Evolutionary conservation across 2,113 vertebrate genomes (phyloP).

Genomic region (Hyaena hyaena): DNA sequence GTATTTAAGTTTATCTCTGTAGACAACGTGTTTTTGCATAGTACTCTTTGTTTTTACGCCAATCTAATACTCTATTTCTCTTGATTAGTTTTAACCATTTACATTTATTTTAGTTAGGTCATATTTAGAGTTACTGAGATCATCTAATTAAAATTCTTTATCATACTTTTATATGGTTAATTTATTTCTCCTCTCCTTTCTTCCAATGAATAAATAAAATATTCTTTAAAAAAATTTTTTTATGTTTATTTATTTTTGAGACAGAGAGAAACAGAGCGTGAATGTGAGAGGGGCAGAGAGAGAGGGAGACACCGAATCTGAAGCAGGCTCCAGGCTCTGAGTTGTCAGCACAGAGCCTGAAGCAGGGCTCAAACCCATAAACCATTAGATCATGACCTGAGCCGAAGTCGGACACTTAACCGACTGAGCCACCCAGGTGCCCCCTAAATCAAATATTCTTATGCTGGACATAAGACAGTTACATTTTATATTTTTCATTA

Average conservation of each 20-base stretch:
- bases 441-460: not conserved
- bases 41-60: not conserved
- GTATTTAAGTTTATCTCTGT: not conserved
- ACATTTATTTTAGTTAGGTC: conserved; percentile 12
- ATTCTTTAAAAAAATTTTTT: not conserved
- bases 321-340: no score
- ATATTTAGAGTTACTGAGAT: conserved; percentile 1
- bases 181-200: not conserved
- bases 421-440: no score
- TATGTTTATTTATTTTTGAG: no score
- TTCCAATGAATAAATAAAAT: not conserved
- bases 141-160: not conserved
- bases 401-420: no score
- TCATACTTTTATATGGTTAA: not conserved
- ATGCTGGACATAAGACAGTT: not conserved
- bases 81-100: not conserved
- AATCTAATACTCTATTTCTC: not conserved
- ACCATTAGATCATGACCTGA: no score
- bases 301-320: no score
- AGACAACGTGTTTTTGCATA: not conserved
- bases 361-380: no score
- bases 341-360: no score
- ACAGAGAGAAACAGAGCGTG: no score
- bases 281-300: no score
- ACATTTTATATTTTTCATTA: not conserved